phyloP scores from a whole-genome alignment of 2,888 invertebrate species.

The Cerastis leucographa region DNA sequence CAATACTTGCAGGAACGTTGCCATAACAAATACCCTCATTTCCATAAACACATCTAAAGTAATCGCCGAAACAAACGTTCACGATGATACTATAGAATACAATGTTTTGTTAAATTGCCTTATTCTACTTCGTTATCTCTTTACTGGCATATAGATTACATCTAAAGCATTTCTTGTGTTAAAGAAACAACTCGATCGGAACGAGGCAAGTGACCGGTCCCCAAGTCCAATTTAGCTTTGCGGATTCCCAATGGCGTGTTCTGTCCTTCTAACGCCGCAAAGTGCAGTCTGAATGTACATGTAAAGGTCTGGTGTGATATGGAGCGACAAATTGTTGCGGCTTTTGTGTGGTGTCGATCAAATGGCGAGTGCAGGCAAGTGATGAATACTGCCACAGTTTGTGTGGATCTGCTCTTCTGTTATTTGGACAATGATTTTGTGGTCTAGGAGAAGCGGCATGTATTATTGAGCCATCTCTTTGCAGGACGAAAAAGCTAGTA shows the following conservation, averaged over 20 bases:
- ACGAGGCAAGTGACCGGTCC: conserved; percentile 73
- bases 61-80: conserved; percentile 60
- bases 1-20: conserved; percentile 55
- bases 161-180: conserved; percentile 62
- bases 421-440: conserved; percentile 9
- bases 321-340: conserved; percentile 61
- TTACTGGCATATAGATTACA: conserved; percentile 50
- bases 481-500: no score
- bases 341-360: conserved; percentile 61
- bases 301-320: conserved; percentile 65
- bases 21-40: conserved; percentile 63
- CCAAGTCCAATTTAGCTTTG: conserved; percentile 79
- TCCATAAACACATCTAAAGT: conserved; percentile 65
- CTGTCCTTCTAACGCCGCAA: conserved; percentile 74
- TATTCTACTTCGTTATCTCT: conserved; percentile 58
- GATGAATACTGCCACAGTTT: conserved; percentile 36
- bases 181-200: conserved; percentile 74
- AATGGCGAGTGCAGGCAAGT: conserved; percentile 40
- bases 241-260: conserved; percentile 74
- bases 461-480: neutral
- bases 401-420: neutral
- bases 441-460: neutral
- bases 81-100: conserved; percentile 54
- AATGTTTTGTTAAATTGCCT: conserved; percentile 58
- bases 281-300: conserved; percentile 71